Percentiles rank a stretch among this genome's conserved stretches.
Conservation (phyloP, 2,113 vertebrate genomes). For the Gila orcuttii region DNA sequence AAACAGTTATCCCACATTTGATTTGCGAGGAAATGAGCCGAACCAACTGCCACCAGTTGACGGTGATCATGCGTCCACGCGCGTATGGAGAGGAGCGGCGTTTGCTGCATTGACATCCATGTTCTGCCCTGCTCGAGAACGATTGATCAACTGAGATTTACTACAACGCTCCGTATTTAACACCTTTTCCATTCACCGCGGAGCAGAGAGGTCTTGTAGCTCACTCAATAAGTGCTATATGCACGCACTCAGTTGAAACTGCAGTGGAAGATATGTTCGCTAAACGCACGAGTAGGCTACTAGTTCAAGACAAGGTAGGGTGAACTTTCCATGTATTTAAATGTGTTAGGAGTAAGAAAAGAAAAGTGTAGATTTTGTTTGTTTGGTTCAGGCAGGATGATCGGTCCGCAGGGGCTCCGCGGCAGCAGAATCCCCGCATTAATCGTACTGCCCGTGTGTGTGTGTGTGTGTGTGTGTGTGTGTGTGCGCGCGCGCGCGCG, state of each 20-base stretch:
- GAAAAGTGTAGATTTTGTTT: constrained; percentile 47
- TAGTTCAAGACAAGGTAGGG: neutral
- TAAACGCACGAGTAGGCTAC: neutral
- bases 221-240: neutral
- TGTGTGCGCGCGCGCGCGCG: neutral
- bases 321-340: neutral
- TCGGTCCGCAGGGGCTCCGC: constrained; percentile 57
- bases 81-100: constrained; percentile 37
- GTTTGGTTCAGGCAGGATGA: constrained; percentile 58
- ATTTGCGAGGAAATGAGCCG: constrained; percentile 25
- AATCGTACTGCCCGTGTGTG: constrained; percentile 56
- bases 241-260: neutral
- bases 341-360: neutral
- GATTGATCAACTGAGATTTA: constrained; percentile 24
- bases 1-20: constrained; percentile 7
- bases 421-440: constrained; percentile 76
- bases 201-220: neutral
- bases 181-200: neutral
- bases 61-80: constrained; percentile 28
- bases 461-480: neutral
- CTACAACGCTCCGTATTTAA: neutral
- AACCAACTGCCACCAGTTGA: constrained; percentile 54
- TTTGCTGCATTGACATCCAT: constrained; percentile 56
- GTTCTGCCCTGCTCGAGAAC: constrained; percentile 20
- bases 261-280: neutral